Conservation (phyloP, 2,113 vertebrate species). For the Tylochromis polylepis region DNA sequence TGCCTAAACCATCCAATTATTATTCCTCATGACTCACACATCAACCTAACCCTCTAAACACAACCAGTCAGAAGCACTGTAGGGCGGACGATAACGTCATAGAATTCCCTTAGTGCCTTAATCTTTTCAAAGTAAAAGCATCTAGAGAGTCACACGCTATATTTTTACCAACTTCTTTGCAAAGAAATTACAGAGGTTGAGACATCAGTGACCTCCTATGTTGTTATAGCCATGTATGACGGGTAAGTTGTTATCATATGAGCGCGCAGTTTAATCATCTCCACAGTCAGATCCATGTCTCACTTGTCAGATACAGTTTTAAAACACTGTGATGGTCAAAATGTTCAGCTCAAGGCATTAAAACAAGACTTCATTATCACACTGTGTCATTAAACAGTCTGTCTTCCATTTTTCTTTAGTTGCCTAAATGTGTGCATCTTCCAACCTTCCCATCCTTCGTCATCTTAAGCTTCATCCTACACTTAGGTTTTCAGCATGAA, state of each 20-base stretch:
- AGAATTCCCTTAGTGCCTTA: not conserved
- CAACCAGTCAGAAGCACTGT: not conserved
- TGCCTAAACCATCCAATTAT: not conserved
- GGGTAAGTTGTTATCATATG: not conserved
- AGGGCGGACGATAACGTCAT: fast-evolving
- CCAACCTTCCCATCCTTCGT: not conserved
- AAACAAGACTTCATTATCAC: not conserved
- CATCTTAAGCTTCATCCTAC: not conserved
- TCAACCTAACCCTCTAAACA: not conserved
- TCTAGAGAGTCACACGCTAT: not conserved
- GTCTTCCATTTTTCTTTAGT: not conserved
- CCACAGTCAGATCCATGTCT: not conserved
- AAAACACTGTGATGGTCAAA: not conserved
- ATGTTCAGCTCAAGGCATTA: not conserved
- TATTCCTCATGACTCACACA: not conserved
- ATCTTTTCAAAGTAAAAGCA: not conserved
- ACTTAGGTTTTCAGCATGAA: not conserved
- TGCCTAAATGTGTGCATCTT: not conserved
- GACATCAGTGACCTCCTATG: not conserved
- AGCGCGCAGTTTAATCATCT: not conserved
- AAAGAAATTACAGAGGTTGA: not conserved
- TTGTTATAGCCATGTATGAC: not conserved
- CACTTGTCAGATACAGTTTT: not conserved
- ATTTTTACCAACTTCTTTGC: not conserved
- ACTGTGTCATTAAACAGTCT: not conserved